A percentile compares a stretch with the other conserved stretches of the same genome.
phyloP scores from a whole-genome alignment of 64 coral and sea anemone genomes.

The Astreopora myriophthalma region DNA sequence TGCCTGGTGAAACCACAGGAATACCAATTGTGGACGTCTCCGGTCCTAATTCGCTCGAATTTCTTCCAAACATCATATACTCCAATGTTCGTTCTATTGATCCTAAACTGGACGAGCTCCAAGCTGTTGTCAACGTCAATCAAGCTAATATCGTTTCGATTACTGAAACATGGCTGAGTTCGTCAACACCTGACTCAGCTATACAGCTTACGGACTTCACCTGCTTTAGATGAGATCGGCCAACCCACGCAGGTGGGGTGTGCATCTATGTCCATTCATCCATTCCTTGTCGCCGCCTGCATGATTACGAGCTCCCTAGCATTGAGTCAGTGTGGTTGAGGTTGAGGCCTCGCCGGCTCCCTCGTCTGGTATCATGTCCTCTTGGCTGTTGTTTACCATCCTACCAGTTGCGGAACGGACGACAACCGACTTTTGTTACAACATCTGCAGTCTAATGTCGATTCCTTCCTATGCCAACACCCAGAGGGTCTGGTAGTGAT shows the following conservation, averaged over 20 bases:
- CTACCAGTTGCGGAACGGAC: slow-evolving; percentile 25
- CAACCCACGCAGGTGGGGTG: slow-evolving; percentile 49
- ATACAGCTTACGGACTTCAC: slow-evolving; percentile 42
- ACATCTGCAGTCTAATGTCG: slow-evolving; percentile 39
- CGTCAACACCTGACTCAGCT: slow-evolving; percentile 32
- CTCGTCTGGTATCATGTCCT: slow-evolving; percentile 33
- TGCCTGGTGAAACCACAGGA: slow-evolving; percentile 15
- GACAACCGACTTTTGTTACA: slow-evolving; percentile 31
- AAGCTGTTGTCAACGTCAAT: slow-evolving; percentile 59
- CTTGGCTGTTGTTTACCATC: slow-evolving; percentile 37
- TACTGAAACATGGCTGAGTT: slow-evolving; percentile 47
- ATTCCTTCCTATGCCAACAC: slow-evolving; percentile 33
- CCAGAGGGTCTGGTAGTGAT: slow-evolving; percentile 26
- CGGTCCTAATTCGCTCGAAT: slow-evolving; percentile 8
- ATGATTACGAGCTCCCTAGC: slow-evolving; percentile 24
- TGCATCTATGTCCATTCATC: slow-evolving; percentile 44
- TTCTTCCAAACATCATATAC: slow-evolving; percentile 34
- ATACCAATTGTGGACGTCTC: neutral
- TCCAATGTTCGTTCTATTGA: slow-evolving; percentile 56
- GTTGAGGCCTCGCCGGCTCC: slow-evolving; percentile 11
- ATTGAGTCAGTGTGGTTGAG: slow-evolving; percentile 65
- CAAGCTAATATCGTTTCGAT: slow-evolving; percentile 46
- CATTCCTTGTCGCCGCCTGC: slow-evolving; percentile 44
- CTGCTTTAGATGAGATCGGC: slow-evolving; percentile 64
- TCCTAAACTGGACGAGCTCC: slow-evolving; percentile 57